Evolutionary conservation across 2,888 invertebrate species (phyloP).

Genomic region (Hemithea aestivaria): DNA sequence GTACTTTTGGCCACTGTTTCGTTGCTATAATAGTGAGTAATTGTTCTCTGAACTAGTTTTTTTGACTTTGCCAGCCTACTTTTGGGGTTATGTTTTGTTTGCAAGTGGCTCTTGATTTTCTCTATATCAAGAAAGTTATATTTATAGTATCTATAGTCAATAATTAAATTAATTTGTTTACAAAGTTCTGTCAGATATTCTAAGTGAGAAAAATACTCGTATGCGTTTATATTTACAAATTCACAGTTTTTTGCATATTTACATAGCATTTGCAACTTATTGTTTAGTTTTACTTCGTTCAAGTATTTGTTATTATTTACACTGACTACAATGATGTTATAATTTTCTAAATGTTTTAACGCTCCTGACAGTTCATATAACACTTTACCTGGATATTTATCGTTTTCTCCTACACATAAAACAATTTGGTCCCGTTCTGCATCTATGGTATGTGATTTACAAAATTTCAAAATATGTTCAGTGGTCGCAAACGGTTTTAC

Average conservation of each 20-base stretch:
- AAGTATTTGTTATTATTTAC: constrained; percentile 9
- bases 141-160: too few species aligned
- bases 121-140: too few species aligned
- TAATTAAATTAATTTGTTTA: too few species aligned
- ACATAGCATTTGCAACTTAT: background rate
- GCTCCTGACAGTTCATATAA: constrained; percentile 2
- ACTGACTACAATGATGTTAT: constrained; percentile 2
- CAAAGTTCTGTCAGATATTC: too few species aligned
- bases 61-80: too few species aligned
- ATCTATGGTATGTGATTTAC: background rate
- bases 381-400: constrained; percentile 1
- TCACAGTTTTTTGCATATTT: constrained; percentile 1
- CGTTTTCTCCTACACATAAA: too few species aligned
- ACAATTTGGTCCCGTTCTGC: constrained; percentile 1
- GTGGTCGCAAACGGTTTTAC: constrained; percentile 1
- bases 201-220: background rate
- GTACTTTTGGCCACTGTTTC: too few species aligned
- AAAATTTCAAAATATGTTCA: constrained; percentile 1
- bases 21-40: too few species aligned
- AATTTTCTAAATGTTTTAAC: constrained; percentile 1
- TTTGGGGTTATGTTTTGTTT: too few species aligned
- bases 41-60: too few species aligned
- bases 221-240: background rate
- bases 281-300: background rate
- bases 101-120: too few species aligned